These are phyloP conservation scores for Agrochola litura DNA, from an alignment of 2,888 invertebrate genomes.

Conservation along the genomic window DNA sequence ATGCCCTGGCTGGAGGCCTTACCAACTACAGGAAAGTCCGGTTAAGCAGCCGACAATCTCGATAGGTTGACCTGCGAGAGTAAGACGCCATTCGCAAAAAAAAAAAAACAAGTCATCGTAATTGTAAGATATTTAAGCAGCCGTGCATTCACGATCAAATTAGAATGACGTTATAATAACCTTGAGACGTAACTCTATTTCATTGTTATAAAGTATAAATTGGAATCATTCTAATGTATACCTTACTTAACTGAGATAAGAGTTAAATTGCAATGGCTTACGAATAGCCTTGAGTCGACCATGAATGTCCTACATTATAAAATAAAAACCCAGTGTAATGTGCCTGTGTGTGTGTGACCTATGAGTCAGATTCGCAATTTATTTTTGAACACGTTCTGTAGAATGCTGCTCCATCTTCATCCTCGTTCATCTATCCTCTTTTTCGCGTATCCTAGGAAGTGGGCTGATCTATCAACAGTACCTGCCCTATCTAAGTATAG, in stretches of 20 bases:
- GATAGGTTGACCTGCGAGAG: no score
- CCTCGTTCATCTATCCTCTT: background rate
- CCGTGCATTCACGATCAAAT: background rate
- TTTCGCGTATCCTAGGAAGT: background rate
- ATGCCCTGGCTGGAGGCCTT: no score
- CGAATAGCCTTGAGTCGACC: background rate
- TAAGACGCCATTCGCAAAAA: no score
- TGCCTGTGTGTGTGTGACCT: no score
- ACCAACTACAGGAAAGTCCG: no score
- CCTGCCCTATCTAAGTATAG: background rate
- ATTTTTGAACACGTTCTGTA: background rate
- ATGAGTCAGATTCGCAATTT: background rate
- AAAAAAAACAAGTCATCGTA: no score
- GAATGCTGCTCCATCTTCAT: no score
- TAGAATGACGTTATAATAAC: background rate
- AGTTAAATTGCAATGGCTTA: background rate
- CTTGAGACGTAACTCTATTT: background rate
- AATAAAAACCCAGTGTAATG: background rate
- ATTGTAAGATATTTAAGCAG: background rate
- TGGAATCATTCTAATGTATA: background rate
- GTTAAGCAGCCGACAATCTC: no score
- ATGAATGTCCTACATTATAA: background rate
- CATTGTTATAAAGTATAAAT: background rate
- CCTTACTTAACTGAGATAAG: background rate
- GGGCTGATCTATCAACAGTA: background rate